phyloP scores from a whole-genome alignment of 1,140 invertebrate species.

The Sarcophaga peregrina region DNA sequence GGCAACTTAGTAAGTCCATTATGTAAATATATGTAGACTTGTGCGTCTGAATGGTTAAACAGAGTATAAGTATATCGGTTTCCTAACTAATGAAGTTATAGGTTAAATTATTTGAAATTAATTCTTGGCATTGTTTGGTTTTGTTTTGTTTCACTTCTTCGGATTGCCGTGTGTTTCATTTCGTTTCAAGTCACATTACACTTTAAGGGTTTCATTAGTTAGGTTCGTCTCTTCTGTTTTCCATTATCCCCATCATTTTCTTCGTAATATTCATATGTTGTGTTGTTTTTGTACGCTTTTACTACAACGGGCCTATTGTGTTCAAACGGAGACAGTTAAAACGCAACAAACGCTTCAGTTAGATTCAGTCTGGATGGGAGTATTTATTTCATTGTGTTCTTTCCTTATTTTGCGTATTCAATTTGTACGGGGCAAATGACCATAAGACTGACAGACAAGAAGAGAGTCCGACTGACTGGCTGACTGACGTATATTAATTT shows the following conservation, averaged over 20 bases:
- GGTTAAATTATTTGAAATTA: slow-evolving; percentile 8
- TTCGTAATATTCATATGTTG: background rate
- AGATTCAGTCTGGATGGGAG: slow-evolving; percentile 27
- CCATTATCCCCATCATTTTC: background rate
- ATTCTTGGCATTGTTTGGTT: background rate
- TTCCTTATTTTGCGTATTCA: slow-evolving; percentile 1
- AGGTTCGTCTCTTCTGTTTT: background rate
- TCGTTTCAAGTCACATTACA: slow-evolving; percentile 4
- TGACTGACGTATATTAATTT: background rate
- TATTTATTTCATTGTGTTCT: background rate
- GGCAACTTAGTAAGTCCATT: too few species aligned
- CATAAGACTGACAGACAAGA: background rate
- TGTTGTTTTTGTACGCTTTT: background rate
- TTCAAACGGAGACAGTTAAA: background rate
- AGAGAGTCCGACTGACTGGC: background rate
- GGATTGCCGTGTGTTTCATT: background rate
- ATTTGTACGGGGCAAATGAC: slow-evolving; percentile 24
- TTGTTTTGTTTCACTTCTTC: background rate
- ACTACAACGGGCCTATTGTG: background rate
- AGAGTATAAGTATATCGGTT: too few species aligned
- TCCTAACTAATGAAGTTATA: background rate
- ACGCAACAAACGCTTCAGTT: slow-evolving; percentile 24
- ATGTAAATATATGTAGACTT: too few species aligned
- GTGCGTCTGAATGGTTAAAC: too few species aligned
- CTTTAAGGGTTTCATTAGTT: slow-evolving; percentile 29